These are phyloP conservation scores for Cephus sareptanus DNA, from an alignment of 2,888 invertebrate species.

Conservation along the genomic window DNA sequence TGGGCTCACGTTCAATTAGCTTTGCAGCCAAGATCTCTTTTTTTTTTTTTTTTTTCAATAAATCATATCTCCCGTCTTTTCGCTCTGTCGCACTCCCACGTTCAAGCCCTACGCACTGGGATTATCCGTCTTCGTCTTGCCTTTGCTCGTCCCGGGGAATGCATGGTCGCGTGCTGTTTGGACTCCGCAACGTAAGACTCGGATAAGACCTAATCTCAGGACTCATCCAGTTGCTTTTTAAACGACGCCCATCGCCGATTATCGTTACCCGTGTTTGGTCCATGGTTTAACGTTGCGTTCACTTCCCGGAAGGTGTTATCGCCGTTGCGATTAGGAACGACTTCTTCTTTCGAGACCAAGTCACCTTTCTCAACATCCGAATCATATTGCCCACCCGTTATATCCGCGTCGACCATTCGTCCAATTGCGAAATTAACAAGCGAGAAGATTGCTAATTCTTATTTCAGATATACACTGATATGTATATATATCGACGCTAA, in stretches of 20 bases:
- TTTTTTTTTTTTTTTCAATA: neutral
- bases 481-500: too few species aligned
- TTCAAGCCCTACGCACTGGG: accelerated
- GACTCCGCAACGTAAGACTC: too few species aligned
- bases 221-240: constrained; percentile 15
- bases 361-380: too few species aligned
- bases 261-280: constrained; percentile 32
- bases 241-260: constrained; percentile 21
- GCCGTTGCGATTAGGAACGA: neutral
- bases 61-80: constrained; percentile 2
- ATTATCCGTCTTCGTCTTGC: too few species aligned
- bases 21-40: neutral
- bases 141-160: too few species aligned
- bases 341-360: too few species aligned
- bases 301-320: neutral
- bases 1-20: constrained; percentile 3
- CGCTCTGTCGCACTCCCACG: neutral
- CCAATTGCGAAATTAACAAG: too few species aligned
- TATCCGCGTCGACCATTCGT: too few species aligned
- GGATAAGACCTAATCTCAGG: constrained; percentile 26
- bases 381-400: too few species aligned
- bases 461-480: too few species aligned
- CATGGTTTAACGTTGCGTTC: constrained; percentile 20
- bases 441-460: too few species aligned
- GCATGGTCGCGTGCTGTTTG: too few species aligned